Base-by-base conservation (phyloP, 2,888 invertebrate species). In the Eupeodes latifasciatus region DNA sequence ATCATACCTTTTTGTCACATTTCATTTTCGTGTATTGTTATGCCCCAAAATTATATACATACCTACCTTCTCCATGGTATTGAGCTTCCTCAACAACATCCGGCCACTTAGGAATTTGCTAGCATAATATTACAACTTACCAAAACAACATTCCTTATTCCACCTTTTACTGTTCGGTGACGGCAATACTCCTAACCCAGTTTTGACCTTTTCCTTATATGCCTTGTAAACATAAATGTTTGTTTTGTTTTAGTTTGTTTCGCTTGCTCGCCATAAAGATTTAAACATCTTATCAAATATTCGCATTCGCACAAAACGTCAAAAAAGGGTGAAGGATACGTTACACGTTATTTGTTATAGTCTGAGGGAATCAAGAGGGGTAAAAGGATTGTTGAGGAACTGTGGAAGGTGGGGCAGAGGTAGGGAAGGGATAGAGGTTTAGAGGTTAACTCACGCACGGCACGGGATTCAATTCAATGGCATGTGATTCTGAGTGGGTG, bases 131-230 rank as follows among this genome's bases (percentile, higher is more conserved):
- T 14, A 49, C 51, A 51, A 19, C 12, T 40, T 49, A 16, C 40
- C 16, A 34, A 55, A 53, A 62, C 47, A 66, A 16, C n/a, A 64
- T 27, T 7, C 57, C 62, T 9, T 27, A 27, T 40, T 40, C 16
- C 1, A 36, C 10, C 51, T 11, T 51, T 9, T 10, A 75, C n/a
- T 64, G 55, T 57, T 69, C 69, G 82, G 55, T 78, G 79, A 86
- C 69, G 67, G 57, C 49, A 84, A 67, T 19, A 81, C 64, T 81
- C 88, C 69, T 81, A 88, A 88, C 88, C 84, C 80, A 85, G 81
- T 84, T 85, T 77, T 59, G 59, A 88, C 77, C 77, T 69, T 85
- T 51, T 74, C n/a, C 40, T 14, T 19, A 19, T n/a, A 10, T 9
- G 12, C 19, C 64, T 51, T 51, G 53, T 36, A 53, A 44, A 27